Base-by-base conservation (phyloP, 1,140 invertebrate genomes). In the Drosophila repleta region DNA sequence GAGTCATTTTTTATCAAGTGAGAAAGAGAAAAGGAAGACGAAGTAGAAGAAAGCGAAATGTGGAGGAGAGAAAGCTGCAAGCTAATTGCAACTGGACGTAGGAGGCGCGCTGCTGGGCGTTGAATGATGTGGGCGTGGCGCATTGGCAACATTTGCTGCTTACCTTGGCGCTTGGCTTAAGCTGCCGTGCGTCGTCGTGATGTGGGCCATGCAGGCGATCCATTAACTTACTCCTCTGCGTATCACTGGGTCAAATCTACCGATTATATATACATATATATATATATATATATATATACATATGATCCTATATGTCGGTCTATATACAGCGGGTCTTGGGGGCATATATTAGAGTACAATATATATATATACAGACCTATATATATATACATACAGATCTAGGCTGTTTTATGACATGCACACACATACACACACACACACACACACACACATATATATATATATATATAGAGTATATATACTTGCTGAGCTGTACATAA, bases 141-240 rank as follows among this genome's bases (percentile, higher is more conserved):
- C 17, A 35, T 10, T 32, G 24, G 26, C 46, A 49, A 49, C 18
- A 35, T 7, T 43, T 49, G 37, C 51, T 48, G 58, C 88, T 91
- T 91, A 91, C 89, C 90, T 91, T 74, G 89, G 89, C 82, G 84
- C 90, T 90, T 91, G 89, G 69, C 90, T 90, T 84, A 91, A 90
- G 85, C 82, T 91, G 82, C 90, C 90, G 81, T 91, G 79, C 72
- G 90, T 87, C 79, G 89, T 87, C 67, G 82, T 85, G 74, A 85
- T 85, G 89, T 90, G 90, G 76, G 89, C 89, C 89, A 90, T 90
- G 70, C 89, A 90, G 87, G 76, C 74, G 63, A 89, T 90, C 79
- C 89, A 90, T 90, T 87, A 80, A 80, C 81, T 68, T 74, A 81
- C 74, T 85, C 65, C 74, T 21, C 58, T 37, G 37, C 52, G 51